These are phyloP conservation scores for Galagoides demidoff DNA, from an alignment of 2,797 vertebrate species.

Conservation along the genomic window DNA sequence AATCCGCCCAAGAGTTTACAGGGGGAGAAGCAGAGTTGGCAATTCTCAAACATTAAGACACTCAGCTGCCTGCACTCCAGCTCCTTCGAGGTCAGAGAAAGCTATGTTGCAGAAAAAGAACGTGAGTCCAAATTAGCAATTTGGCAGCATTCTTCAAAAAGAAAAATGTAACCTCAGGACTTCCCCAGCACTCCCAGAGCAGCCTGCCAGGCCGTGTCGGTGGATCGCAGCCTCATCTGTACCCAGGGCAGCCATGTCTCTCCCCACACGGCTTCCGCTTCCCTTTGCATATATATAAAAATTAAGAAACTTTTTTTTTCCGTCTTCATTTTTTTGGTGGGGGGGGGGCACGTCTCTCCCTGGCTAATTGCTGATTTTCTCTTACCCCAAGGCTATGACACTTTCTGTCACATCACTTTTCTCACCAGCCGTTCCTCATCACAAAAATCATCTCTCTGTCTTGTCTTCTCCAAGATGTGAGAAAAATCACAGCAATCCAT, in stretches of 20 bases:
- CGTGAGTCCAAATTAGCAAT: constrained; percentile 67
- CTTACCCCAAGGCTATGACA: constrained; percentile 73
- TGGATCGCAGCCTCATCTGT: not conserved
- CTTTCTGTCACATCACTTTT: constrained; percentile 66
- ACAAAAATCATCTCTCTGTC: constrained; percentile 24
- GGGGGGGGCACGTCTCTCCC: not conserved
- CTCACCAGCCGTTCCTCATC: constrained; percentile 44
- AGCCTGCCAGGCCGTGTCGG: constrained; percentile 18
- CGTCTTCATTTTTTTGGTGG: constrained; percentile 28
- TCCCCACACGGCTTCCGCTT: not conserved
- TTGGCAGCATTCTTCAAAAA: constrained; percentile 76
- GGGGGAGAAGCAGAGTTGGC: constrained; percentile 70
- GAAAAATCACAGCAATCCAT: not conserved
- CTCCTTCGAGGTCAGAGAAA: constrained; percentile 80
- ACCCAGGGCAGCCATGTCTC: not conserved
- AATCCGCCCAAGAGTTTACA: constrained; percentile 67
- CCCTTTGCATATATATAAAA: constrained; percentile 55
- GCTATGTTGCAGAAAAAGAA: constrained; percentile 77
- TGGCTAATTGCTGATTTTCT: constrained; percentile 76
- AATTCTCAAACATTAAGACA: constrained; percentile 72
- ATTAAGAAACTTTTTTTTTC: constrained; percentile 50
- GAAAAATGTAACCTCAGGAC: constrained; percentile 72
- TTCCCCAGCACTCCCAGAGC: constrained; percentile 26
- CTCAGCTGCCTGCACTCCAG: constrained; percentile 44
- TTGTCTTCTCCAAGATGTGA: constrained; percentile 59